These are phyloP conservation scores for Serinus canaria DNA, from an alignment of 2,113 vertebrate species.

Conservation along the genomic window DNA sequence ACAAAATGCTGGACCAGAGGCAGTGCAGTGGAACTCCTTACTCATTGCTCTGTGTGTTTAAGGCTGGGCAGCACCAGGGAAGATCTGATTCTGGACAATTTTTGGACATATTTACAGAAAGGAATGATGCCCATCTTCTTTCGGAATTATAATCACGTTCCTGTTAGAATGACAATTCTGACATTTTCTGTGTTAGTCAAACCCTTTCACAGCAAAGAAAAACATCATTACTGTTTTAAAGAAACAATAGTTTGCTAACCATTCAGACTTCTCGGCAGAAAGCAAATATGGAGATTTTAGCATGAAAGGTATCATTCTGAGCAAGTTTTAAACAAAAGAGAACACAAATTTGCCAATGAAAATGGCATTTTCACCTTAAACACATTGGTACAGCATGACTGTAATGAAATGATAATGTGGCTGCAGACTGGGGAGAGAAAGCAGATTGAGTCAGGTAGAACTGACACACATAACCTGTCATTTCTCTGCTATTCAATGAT, in stretches of 20 bases:
- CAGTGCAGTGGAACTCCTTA: neutral
- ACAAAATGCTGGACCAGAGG: neutral
- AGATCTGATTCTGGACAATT: neutral
- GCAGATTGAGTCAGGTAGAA: slow-evolving; percentile 2
- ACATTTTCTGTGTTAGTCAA: neutral
- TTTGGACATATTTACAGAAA: neutral
- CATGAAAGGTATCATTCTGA: neutral
- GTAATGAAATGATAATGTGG: neutral
- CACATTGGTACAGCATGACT: neutral
- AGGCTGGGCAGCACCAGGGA: accelerated
- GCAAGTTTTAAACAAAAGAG: neutral
- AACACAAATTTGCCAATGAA: neutral
- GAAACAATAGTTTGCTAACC: neutral
- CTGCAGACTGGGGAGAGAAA: neutral
- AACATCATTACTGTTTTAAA: neutral
- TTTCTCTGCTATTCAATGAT: slow-evolving; percentile 34
- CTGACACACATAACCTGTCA: neutral
- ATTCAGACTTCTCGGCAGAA: neutral
- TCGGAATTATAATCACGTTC: neutral
- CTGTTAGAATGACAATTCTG: neutral
- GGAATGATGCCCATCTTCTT: neutral
- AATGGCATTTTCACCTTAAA: slow-evolving; percentile 15
- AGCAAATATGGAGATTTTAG: neutral
- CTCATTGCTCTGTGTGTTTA: neutral
- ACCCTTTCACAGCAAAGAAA: neutral